phyloP scores from a whole-genome alignment of 2,888 invertebrate genomes.

The Drosophila melanosoma region DNA sequence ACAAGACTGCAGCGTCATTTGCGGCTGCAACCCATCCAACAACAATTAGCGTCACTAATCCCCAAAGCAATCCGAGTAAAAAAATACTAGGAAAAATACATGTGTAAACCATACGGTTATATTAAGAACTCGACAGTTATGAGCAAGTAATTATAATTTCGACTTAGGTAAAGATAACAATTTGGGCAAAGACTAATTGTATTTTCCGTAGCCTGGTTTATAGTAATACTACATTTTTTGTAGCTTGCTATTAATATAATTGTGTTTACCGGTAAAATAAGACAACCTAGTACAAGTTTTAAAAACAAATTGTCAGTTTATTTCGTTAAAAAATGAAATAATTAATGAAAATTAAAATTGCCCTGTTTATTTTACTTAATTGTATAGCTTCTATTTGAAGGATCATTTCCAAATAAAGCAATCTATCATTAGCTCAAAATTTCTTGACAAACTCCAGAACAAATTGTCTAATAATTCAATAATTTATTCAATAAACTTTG shows the following conservation, averaged over 20 bases:
- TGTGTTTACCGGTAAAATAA: background rate
- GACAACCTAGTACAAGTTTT: background rate
- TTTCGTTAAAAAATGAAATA: background rate
- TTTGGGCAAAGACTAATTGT: slow-evolving; percentile 4
- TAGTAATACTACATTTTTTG: background rate
- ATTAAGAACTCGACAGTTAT: slow-evolving; percentile 3
- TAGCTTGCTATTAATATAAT: background rate
- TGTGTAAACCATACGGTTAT: background rate
- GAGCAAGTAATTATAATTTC: slow-evolving; percentile 3
- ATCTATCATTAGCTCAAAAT: background rate
- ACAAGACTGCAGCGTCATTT: slow-evolving; percentile 74
- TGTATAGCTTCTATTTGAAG: background rate
- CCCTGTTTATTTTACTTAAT: background rate
- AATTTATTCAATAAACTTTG: background rate
- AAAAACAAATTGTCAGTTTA: background rate
- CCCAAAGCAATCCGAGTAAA: slow-evolving; percentile 14
- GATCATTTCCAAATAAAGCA: background rate
- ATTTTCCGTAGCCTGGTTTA: background rate
- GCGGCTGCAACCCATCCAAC: slow-evolving; percentile 19
- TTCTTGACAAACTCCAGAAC: background rate
- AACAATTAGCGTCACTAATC: slow-evolving; percentile 68
- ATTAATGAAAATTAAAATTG: too few relatives aligned
- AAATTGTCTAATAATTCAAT: background rate
- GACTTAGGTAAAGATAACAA: background rate
- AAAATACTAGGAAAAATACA: slow-evolving; percentile 25